Base-by-base conservation (phyloP, 2,888 invertebrate species). In the Leptarthrus brevirostris region DNA sequence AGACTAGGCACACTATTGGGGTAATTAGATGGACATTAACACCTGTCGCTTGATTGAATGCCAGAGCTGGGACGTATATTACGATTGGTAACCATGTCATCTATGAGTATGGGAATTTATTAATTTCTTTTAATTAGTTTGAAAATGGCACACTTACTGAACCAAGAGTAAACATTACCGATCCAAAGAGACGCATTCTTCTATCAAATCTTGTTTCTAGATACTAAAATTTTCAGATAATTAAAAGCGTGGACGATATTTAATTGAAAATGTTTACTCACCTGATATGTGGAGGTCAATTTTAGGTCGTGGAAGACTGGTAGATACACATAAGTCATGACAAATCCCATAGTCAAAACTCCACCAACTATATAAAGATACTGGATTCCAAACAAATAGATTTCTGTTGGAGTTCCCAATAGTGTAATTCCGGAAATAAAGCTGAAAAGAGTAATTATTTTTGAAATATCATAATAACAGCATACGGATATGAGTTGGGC, bases 21-120 rank as follows among this genome's bases (percentile, higher is more conserved):
- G 93, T 91, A 0, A 92, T 88, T 24, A 91, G 87, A 81, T 93
- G 93, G 52, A 93, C 88, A 79, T 91, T 91, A 0, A 92, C 88
- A 10, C 93, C 93, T 3, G 93, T 93, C 2, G 93, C 93, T 90
- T 91, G 91, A 83, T 91, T 91, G 79, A 91, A 91, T 3, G 91
- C 92, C 77, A 91, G 84, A 0, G 91, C 92, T 47, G 91, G 92
- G 2, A 91, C 91, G 79, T 91, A 92, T 78, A 91, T 90, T 1
- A 91, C 91, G 64, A 91, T 91, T 12, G 91, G 91, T 14, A 91
- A 83, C 91, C 91, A 92, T 2, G 88, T 87, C 79, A 90, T 86
- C 91, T 91, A 81, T 76, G 84, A 81, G 24, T 6, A 36, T 2
- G 10, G 14, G n/a, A 12, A 56, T 24, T 26, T 26, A 24, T 16